A percentile compares a stretch with the other conserved stretches of the same genome.
Evolutionary conservation across 92 coral and sea anemone species (phyloP).

Genomic region (Actinostola sp.): DNA sequence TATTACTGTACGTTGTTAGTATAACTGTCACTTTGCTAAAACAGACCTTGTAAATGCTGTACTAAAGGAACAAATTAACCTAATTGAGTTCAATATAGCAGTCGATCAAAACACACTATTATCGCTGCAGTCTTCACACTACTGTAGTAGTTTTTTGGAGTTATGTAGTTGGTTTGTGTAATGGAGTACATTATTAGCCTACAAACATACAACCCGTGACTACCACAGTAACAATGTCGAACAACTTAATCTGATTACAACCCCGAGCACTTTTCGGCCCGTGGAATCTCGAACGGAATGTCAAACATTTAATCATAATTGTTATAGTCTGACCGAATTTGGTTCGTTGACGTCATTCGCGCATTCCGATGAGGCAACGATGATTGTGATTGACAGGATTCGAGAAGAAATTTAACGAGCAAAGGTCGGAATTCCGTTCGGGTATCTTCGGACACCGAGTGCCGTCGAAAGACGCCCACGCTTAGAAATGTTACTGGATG

Average conservation of each 20-base stretch:
- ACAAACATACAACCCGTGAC: too few species aligned
- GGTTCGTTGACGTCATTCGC: constrained; percentile 23
- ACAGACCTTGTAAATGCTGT: constrained; percentile 2
- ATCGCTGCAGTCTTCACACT: background rate
- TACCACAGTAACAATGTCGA: constrained; percentile 10
- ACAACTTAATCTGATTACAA: constrained; percentile 25
- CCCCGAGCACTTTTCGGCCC: background rate
- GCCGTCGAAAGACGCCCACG: constrained; percentile 40
- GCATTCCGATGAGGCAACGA: constrained; percentile 38
- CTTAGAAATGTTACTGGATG: constrained; percentile 21
- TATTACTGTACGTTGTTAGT: too few species aligned
- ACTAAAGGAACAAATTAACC: too few species aligned
- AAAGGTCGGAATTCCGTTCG: constrained; percentile 65
- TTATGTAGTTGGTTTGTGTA: too few species aligned
- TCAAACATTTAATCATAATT: constrained; percentile 15
- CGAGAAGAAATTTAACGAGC: constrained; percentile 18
- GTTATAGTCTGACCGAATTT: constrained; percentile 29
- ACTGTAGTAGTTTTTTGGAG: background rate
- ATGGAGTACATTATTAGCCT: too few species aligned
- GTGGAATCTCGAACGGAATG: constrained; percentile 28
- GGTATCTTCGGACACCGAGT: constrained; percentile 60
- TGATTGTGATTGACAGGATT: constrained; percentile 26
- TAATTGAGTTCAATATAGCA: background rate
- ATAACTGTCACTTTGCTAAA: constrained; percentile 11
- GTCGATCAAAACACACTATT: background rate